A percentile compares a stretch with the other conserved stretches of the same genome.
Evolutionary conservation across 1,140 invertebrate species (phyloP).

Genomic region (Laupala kohalensis): DNA sequence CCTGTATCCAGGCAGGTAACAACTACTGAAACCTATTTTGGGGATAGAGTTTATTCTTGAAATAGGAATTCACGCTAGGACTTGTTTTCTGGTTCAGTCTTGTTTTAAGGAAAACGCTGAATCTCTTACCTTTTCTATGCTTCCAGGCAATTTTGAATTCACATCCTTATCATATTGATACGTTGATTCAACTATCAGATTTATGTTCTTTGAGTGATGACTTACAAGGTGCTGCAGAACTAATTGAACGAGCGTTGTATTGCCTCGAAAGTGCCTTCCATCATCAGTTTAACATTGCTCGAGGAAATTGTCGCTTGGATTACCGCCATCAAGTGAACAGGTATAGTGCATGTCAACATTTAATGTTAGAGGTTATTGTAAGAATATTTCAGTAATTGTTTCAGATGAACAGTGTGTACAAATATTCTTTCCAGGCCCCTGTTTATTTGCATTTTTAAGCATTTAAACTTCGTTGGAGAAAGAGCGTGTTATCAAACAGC

Average conservation of each 20-base stretch:
- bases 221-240: constrained; percentile 58
- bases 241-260: constrained; percentile 65
- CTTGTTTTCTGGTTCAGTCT: not conserved
- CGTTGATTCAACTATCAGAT: constrained; percentile 73
- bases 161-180: constrained; percentile 71
- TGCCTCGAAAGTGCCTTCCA: constrained; percentile 68
- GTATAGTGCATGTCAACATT: constrained; percentile 19
- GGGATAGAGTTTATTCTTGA: not conserved
- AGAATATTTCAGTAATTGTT: not conserved
- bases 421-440: constrained; percentile 44
- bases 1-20: too few relatives aligned
- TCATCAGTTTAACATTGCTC: constrained; percentile 62
- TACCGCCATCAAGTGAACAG: constrained; percentile 76
- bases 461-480: constrained; percentile 65
- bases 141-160: constrained; percentile 55
- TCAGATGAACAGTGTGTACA: not conserved
- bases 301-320: constrained; percentile 61
- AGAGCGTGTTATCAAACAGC: constrained; percentile 69
- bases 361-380: not conserved
- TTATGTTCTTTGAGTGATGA: constrained; percentile 69
- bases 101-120: too few relatives aligned
- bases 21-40: not conserved
- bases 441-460: constrained; percentile 74
- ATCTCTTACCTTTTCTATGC: too few relatives aligned
- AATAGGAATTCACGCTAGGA: not conserved